Conservation (phyloP, 2,797 vertebrate genomes). For the Falco rusticolus region DNA sequence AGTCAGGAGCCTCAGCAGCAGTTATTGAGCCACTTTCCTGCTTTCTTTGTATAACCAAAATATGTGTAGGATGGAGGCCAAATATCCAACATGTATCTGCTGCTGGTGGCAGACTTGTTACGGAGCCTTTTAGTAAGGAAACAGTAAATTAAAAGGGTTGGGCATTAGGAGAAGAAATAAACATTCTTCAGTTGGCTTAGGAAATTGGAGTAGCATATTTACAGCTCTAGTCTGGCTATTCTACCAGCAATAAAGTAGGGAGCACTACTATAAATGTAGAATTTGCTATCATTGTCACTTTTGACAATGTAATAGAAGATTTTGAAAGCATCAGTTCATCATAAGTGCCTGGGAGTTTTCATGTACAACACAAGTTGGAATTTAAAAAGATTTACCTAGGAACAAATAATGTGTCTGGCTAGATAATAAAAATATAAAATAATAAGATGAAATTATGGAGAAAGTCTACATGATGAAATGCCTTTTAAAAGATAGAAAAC, state of each 20-base stretch:
- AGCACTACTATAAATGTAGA: neutral
- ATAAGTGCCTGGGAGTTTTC: neutral
- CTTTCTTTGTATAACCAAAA: neutral
- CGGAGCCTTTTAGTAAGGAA: neutral
- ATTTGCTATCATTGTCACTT: neutral
- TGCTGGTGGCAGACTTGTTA: neutral
- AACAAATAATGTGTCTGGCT: neutral
- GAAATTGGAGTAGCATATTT: neutral
- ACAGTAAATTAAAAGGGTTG: conserved; percentile 9
- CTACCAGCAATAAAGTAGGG: neutral
- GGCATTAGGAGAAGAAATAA: neutral
- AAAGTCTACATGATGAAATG: neutral
- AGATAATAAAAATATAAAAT: neutral
- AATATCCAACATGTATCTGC: neutral
- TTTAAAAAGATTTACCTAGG: neutral
- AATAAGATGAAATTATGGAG: neutral
- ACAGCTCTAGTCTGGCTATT: neutral
- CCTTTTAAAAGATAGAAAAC: neutral
- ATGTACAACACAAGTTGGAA: neutral
- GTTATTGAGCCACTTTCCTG: neutral
- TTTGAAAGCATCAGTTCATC: conserved; percentile 16
- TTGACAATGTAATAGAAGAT: neutral
- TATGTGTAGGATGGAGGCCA: neutral
- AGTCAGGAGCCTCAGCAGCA: neutral
- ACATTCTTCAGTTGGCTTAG: neutral